A percentile compares a stretch with the other conserved stretches of the same genome.
These are phyloP conservation scores for Taeniopygia guttata DNA, from an alignment of 2,797 vertebrate species.

Conservation along the genomic window DNA sequence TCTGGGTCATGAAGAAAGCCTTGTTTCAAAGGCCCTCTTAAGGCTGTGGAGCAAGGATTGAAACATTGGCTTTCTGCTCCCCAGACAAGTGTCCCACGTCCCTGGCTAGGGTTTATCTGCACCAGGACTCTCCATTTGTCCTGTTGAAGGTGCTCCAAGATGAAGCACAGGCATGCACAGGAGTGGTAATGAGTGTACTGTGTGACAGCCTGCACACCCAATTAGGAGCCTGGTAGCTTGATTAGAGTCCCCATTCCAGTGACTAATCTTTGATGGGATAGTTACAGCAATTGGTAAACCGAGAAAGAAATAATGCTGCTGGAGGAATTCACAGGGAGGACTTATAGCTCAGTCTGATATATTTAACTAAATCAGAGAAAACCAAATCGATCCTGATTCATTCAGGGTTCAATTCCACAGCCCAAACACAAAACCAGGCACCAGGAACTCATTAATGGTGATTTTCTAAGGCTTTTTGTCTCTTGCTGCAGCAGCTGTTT, in stretches of 20 bases:
- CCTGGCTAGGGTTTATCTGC: not conserved
- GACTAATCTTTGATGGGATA: not conserved
- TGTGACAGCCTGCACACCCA: not conserved
- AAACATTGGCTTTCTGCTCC: not conserved
- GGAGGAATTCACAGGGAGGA: not conserved
- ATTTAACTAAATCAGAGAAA: not conserved
- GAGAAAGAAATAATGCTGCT: not conserved
- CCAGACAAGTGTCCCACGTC: not conserved
- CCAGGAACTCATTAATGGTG: not conserved
- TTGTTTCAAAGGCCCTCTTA: not conserved
- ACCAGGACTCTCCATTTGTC: not conserved
- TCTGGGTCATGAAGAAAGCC: not conserved
- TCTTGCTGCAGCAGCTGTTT: not conserved
- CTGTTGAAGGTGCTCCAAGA: not conserved
- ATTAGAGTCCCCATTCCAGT: not conserved
- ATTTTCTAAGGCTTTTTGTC: not conserved
- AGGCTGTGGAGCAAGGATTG: not conserved
- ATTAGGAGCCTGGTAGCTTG: not conserved
- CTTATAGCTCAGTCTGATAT: not conserved
- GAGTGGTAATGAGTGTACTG: not conserved
- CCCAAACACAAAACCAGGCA: not conserved
- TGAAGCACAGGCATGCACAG: not conserved
- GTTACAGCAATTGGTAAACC: not conserved
- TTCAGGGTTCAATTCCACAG: not conserved
- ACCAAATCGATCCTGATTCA: not conserved